Percentiles rank a stretch among this genome's conserved stretches.
Evolutionary conservation across 2,113 vertebrate species (phyloP).

Genomic region (Hyaena hyaena): DNA sequence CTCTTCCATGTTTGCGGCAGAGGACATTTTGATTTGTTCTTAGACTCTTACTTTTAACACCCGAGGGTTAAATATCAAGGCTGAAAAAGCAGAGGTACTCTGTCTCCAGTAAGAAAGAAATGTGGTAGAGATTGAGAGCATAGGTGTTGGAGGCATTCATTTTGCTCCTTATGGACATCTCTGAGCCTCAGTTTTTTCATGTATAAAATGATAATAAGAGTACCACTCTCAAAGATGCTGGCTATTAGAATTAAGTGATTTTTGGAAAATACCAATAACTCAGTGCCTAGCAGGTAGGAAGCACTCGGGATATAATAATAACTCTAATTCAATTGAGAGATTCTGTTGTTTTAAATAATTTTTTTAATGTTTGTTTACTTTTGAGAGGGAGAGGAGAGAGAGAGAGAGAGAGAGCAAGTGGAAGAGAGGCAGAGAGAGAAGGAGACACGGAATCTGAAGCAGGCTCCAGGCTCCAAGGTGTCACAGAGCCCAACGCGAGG

Average conservation of each 20-base stretch:
- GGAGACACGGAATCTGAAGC: no score
- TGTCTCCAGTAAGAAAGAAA: neutral
- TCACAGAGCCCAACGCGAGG: no score
- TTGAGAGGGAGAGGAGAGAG: no score
- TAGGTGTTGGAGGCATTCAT: neutral
- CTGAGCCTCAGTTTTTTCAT: neutral
- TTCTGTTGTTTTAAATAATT: neutral
- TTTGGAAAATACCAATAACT: constrained; percentile 27
- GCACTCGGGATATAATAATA: neutral
- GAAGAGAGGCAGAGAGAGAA: no score
- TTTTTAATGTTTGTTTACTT: no score
- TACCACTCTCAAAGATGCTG: neutral
- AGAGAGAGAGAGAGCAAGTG: no score
- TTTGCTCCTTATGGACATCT: neutral
- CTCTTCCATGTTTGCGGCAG: neutral
- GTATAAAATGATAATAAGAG: neutral
- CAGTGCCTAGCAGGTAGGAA: neutral
- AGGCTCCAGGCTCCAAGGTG: no score
- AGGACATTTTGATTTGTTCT: neutral
- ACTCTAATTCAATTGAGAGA: neutral
- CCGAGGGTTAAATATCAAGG: constrained; percentile 22
- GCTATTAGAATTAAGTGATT: neutral
- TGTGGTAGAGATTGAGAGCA: neutral
- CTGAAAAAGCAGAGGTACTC: constrained; percentile 45
- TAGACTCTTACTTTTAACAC: neutral